Conservation (phyloP, 2,888 invertebrate species). For the Agrotis exclamationis region DNA sequence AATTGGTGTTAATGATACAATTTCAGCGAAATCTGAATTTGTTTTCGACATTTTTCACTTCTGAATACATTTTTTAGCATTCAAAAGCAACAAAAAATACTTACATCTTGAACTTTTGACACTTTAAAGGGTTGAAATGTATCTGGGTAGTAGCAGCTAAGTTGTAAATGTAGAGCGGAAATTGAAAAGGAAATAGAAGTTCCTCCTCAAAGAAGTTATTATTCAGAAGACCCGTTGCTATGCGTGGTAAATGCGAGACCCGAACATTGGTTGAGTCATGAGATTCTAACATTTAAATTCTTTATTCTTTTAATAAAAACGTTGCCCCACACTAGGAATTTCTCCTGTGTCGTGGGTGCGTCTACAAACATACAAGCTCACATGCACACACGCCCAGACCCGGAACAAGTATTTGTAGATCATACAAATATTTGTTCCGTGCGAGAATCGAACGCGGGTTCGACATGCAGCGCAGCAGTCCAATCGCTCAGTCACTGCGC, state of each 20-base stretch:
- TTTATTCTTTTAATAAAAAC: too few relatives aligned
- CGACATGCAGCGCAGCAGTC: too few relatives aligned
- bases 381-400: too few relatives aligned
- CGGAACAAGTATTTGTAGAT: too few relatives aligned
- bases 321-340: too few relatives aligned
- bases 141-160: too few relatives aligned
- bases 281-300: not conserved
- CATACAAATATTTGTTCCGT: too few relatives aligned
- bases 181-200: slow-evolving; percentile 5
- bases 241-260: not conserved
- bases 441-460: too few relatives aligned
- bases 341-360: too few relatives aligned
- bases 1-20: slow-evolving; percentile 48
- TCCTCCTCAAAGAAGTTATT: not conserved
- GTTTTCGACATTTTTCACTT: not conserved
- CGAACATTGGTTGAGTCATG: not conserved
- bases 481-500: too few relatives aligned
- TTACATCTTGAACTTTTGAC: not conserved
- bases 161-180: not conserved
- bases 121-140: not conserved
- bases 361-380: too few relatives aligned
- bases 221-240: not conserved
- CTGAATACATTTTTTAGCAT: slow-evolving; percentile 8
- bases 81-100: not conserved
- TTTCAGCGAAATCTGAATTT: slow-evolving; percentile 41